Percentiles rank a stretch among this genome's conserved stretches.
Conservation (phyloP, 1,140 invertebrate genomes). For the Centruroides vittatus region DNA sequence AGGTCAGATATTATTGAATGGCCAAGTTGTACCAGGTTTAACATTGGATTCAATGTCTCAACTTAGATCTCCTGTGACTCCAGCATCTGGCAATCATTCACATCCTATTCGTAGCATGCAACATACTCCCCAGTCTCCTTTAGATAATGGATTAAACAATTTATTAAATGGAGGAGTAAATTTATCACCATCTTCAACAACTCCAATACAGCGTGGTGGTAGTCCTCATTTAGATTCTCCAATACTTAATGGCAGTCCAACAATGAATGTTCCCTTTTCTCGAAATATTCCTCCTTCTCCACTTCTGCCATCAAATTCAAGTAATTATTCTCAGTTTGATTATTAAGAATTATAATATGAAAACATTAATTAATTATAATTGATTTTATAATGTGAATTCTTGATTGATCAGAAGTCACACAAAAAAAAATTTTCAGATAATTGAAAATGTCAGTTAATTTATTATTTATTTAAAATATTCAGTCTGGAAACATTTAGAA, state of each 20-base stretch:
- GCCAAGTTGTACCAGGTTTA: conserved; percentile 22
- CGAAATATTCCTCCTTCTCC: not conserved
- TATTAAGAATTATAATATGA: not conserved
- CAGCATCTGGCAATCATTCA: not conserved
- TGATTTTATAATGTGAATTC: too few species aligned
- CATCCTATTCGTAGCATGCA: not conserved
- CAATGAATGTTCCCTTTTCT: not conserved
- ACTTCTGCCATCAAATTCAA: not conserved
- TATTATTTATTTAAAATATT: too few species aligned
- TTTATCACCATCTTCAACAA: not conserved
- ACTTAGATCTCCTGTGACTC: not conserved
- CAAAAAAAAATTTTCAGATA: too few species aligned
- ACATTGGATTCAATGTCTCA: conserved; percentile 18
- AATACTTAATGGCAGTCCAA: not conserved
- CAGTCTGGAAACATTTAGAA: too few species aligned
- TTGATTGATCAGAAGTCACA: too few species aligned
- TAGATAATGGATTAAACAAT: not conserved
- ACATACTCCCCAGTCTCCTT: not conserved
- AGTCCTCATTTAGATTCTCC: not conserved
- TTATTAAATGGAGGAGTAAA: conserved; percentile 7
- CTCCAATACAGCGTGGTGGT: not conserved
- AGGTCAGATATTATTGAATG: conserved; percentile 26
- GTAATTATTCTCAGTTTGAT: not conserved
- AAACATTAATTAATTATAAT: too few species aligned
- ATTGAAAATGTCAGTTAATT: too few species aligned